A percentile compares a stretch with the other conserved stretches of the same genome.
Evolutionary conservation across 1,140 invertebrate species (phyloP).

Genomic region (Rhagoletis pomonella): DNA sequence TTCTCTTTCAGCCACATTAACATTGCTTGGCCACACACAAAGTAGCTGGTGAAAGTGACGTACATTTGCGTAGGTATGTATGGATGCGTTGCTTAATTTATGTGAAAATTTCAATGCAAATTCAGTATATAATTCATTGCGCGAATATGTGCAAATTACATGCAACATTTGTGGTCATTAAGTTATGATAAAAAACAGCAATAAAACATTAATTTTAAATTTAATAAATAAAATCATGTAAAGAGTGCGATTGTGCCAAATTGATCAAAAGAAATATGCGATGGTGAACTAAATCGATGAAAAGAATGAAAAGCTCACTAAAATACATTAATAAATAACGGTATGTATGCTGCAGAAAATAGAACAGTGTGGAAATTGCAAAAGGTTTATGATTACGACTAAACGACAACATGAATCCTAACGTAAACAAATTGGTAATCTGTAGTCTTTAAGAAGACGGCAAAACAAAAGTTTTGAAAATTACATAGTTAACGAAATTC

Average conservation of each 20-base stretch:
- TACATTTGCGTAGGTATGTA: neutral
- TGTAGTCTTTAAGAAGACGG: too few relatives aligned
- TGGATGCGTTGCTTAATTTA: neutral
- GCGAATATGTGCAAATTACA: slow-evolving; percentile 15
- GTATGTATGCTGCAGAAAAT: too few relatives aligned
- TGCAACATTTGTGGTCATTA: slow-evolving; percentile 14
- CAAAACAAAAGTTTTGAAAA: too few relatives aligned
- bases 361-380: too few relatives aligned
- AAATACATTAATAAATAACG: neutral
- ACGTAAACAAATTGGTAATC: too few relatives aligned
- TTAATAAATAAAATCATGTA: slow-evolving; percentile 14
- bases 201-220: neutral
- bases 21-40: neutral
- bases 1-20: neutral
- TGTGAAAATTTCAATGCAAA: neutral
- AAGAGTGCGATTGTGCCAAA: neutral
- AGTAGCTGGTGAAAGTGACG: neutral
- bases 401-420: too few relatives aligned
- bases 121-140: neutral
- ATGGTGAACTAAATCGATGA: neutral
- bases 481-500: too few relatives aligned
- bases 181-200: neutral
- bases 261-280: neutral
- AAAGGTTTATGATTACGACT: too few relatives aligned
- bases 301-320: neutral